A percentile compares a stretch with the other conserved stretches of the same genome.
phyloP scores from a whole-genome alignment of 92 coral and sea anemone species.

The Muricea muricata region DNA sequence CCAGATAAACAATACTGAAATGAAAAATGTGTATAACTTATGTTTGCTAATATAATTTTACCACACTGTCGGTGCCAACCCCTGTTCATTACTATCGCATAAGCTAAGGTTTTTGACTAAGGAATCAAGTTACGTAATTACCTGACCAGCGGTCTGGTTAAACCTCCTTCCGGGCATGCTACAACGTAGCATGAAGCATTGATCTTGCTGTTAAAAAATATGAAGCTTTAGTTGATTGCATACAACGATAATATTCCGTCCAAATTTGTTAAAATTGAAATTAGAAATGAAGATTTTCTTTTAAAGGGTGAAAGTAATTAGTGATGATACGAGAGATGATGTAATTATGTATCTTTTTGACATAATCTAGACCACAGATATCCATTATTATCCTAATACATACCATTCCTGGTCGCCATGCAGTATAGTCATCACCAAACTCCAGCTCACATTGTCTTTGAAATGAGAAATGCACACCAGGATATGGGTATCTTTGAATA shows the following conservation, averaged over 20 bases:
- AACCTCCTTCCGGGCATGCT: neutral
- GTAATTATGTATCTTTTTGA: no score
- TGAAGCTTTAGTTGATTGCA: no score
- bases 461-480: constrained; percentile 35
- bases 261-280: no score
- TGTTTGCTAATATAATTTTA: no score
- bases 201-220: no score
- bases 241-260: no score
- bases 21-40: neutral
- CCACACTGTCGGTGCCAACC: constrained; percentile 81
- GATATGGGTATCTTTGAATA: neutral
- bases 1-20: constrained; percentile 25
- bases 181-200: neutral
- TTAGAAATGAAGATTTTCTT: no score
- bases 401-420: constrained; percentile 40
- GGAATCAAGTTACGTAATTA: neutral
- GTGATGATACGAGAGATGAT: no score
- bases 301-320: no score
- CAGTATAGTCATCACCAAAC: constrained; percentile 57
- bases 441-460: constrained; percentile 75
- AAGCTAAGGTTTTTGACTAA: neutral
- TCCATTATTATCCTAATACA: no score
- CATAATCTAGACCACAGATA: no score
- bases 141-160: constrained; percentile 45
- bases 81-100: neutral